phyloP scores from a whole-genome alignment of 2,797 vertebrate genomes.

The Scolopax rusticola region DNA sequence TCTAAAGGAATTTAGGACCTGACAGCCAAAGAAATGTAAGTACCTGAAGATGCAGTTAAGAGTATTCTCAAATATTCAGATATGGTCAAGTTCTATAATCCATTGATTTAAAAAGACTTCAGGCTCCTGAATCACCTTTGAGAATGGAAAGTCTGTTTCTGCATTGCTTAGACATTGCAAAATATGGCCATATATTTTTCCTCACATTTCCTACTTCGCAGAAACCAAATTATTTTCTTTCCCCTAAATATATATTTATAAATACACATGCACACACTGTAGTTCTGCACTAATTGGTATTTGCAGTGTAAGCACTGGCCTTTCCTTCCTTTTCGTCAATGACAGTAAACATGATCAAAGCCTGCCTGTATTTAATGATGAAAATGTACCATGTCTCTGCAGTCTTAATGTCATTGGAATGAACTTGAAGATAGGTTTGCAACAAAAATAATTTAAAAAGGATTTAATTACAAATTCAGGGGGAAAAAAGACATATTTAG shows the following conservation, averaged over 20 bases:
- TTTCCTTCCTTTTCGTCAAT: constrained; percentile 49
- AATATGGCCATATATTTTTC: background rate
- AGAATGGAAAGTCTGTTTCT: background rate
- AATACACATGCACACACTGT: constrained; percentile 3
- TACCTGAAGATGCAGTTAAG: background rate
- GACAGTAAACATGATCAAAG: constrained; percentile 63
- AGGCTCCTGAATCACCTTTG: background rate
- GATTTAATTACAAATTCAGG: background rate
- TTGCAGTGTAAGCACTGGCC: constrained; percentile 58
- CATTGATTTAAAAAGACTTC: background rate
- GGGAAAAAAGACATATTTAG: background rate
- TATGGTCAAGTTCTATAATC: background rate
- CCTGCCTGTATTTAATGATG: constrained; percentile 23
- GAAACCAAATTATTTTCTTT: constrained; percentile 59
- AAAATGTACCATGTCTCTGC: constrained; percentile 14
- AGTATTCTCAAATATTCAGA: background rate
- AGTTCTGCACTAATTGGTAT: constrained; percentile 51
- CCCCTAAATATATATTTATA: constrained; percentile 52
- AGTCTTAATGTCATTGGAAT: constrained; percentile 30
- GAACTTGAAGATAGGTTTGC: constrained; percentile 45
- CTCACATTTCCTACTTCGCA: background rate
- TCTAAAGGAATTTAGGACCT: background rate
- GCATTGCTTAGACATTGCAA: background rate
- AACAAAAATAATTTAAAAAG: background rate
- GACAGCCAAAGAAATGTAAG: background rate